Evolutionary conservation across 1,140 invertebrate species (phyloP).

Genomic region (Bursaphelenchus mucronatus): DNA sequence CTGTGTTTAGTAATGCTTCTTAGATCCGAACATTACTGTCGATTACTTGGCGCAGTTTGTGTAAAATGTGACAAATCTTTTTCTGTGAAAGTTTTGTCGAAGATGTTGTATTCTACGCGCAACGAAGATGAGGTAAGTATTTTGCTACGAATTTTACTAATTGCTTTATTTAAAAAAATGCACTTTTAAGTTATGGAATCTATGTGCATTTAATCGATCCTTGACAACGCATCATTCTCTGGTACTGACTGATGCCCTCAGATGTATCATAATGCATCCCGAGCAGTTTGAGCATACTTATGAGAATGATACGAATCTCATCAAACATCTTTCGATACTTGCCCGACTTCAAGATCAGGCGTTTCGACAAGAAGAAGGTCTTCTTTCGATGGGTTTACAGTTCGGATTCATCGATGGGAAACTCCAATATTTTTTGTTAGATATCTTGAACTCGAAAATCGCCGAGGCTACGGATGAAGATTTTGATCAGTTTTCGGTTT

Average conservation of each 20-base stretch:
- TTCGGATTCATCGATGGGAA: no score
- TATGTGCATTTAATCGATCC: background rate
- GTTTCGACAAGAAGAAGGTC: no score
- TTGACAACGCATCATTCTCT: background rate
- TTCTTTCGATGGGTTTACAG: no score
- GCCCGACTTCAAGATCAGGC: background rate
- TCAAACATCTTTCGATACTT: conserved; percentile 1
- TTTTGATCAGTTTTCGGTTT: no score
- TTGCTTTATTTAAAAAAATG: conserved; percentile 1
- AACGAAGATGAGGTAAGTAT: background rate
- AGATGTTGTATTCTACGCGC: conserved; percentile 2
- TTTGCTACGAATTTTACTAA: background rate
- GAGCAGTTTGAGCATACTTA: background rate
- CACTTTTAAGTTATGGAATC: conserved; percentile 10
- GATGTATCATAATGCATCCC: conserved; percentile 2
- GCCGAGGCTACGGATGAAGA: no score
- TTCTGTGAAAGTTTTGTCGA: background rate
- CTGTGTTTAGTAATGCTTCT: background rate
- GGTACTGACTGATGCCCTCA: conserved; percentile 3
- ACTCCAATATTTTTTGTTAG: no score
- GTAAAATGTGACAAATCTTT: background rate
- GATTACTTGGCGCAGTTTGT: background rate
- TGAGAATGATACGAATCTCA: background rate
- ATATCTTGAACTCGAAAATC: no score
- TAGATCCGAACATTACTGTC: conserved; percentile 3